Evolutionary conservation across 2,797 vertebrate species (phyloP).

Genomic region (Scleropages formosus): DNA sequence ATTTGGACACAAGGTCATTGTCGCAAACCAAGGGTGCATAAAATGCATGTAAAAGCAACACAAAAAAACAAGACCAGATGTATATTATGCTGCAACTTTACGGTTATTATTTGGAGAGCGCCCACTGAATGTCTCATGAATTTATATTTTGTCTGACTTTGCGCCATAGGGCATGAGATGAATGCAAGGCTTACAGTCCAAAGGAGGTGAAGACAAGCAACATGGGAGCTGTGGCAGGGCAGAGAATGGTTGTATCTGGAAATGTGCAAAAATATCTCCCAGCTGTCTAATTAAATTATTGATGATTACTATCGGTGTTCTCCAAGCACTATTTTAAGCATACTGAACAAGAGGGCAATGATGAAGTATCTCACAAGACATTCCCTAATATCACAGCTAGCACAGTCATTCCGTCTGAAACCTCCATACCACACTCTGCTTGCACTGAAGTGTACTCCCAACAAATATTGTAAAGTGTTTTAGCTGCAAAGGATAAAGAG

Average conservation of each 20-base stretch:
- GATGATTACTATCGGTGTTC: constrained; percentile 61
- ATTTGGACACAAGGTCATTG: too few relatives aligned
- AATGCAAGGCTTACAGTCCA: constrained; percentile 7
- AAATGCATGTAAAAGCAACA: too few relatives aligned
- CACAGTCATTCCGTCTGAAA: neutral
- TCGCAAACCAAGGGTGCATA: too few relatives aligned
- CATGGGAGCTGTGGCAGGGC: constrained; percentile 41
- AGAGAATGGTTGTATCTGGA: too few relatives aligned
- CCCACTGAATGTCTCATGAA: too few relatives aligned
- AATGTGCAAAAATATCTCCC: constrained; percentile 61
- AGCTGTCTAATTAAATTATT: constrained; percentile 66
- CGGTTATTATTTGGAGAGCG: too few relatives aligned
- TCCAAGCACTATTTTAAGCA: constrained; percentile 57
- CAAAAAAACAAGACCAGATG: too few relatives aligned
- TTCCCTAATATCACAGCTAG: constrained; percentile 51
- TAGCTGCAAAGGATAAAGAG: constrained; percentile 3
- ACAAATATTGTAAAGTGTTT: too few relatives aligned
- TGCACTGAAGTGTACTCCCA: neutral
- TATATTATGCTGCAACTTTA: too few relatives aligned
- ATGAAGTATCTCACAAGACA: constrained; percentile 51
- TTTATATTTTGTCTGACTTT: too few relatives aligned
- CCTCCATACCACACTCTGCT: neutral
- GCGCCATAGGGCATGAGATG: neutral
- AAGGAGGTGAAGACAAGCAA: constrained; percentile 46
- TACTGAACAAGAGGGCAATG: constrained; percentile 44